Conservation (phyloP, 1,140 invertebrate species). For the Calliopsis andreniformis region DNA sequence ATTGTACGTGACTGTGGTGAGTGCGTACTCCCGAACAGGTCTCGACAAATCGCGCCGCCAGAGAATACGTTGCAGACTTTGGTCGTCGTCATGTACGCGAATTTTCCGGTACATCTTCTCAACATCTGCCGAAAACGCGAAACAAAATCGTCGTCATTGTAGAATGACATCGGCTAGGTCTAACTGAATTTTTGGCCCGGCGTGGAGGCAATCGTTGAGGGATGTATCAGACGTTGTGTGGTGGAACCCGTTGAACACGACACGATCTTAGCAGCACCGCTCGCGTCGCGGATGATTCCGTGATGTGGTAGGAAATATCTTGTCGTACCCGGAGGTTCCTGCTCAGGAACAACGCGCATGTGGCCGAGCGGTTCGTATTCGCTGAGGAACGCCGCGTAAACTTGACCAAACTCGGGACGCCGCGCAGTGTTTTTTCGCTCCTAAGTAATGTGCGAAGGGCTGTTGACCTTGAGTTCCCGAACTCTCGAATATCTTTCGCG, state of each 20-base stretch:
- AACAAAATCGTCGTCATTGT: not conserved
- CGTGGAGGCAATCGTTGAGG: not conserved
- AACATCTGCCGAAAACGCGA: not conserved
- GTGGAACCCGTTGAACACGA: not conserved
- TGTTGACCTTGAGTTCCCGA: not conserved
- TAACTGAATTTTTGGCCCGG: not conserved
- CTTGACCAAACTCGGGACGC: not conserved
- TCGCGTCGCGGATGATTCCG: not conserved
- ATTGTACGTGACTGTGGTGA: too few species aligned
- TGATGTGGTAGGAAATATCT: constrained; percentile 6
- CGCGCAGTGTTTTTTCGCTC: not conserved
- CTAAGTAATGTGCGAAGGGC: not conserved
- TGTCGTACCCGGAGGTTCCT: accelerated
- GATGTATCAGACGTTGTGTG: not conserved
- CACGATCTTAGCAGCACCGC: not conserved
- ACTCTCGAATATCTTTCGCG: too few species aligned
- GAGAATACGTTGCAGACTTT: not conserved
- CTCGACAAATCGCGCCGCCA: too few species aligned
- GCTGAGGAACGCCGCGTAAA: not conserved
- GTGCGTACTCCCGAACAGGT: too few species aligned
- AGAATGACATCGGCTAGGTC: not conserved
- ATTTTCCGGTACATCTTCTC: constrained; percentile 24
- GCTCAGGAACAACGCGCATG: not conserved
- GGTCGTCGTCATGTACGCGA: not conserved
- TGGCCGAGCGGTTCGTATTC: not conserved